Percentiles rank a stretch among this genome's conserved stretches.
Evolutionary conservation across 2,113 vertebrate species (phyloP).

Genomic region (Megaceryle torquata): DNA sequence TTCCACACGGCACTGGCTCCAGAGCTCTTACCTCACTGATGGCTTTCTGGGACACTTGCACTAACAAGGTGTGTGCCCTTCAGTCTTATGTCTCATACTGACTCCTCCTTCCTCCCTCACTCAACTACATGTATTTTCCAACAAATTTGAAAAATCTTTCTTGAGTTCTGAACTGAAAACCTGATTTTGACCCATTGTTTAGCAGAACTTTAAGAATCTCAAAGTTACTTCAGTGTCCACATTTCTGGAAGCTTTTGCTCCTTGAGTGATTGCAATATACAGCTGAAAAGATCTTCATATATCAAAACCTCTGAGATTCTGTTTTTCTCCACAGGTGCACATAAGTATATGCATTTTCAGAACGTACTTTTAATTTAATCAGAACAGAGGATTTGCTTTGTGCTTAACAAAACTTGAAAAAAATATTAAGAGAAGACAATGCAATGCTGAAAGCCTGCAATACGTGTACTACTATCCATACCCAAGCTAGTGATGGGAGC

Average conservation of each 20-base stretch:
- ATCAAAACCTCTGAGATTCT: not conserved
- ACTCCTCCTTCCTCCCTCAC: not conserved
- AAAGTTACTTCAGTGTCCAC: not conserved
- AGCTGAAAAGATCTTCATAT: not conserved
- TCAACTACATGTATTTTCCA: not conserved
- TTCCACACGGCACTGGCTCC: not conserved
- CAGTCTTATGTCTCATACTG: not conserved
- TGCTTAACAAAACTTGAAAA: not conserved
- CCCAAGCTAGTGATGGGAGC: not conserved
- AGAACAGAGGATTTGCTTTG: not conserved
- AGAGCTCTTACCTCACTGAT: accelerated
- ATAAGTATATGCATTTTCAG: not conserved
- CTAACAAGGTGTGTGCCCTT: not conserved
- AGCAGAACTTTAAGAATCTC: not conserved
- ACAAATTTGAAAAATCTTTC: not conserved
- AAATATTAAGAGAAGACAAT: not conserved
- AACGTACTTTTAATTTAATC: not conserved
- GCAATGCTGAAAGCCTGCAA: not conserved
- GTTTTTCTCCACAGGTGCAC: not conserved
- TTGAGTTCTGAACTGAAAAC: not conserved
- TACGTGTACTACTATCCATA: not conserved
- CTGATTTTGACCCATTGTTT: not conserved
- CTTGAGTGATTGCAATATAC: not conserved
- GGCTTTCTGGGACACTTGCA: not conserved
- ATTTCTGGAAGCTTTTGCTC: not conserved